phyloP scores from a whole-genome alignment of 37 sponge, comb jelly and placozoan species.

The Petrosia ficiformis region DNA sequence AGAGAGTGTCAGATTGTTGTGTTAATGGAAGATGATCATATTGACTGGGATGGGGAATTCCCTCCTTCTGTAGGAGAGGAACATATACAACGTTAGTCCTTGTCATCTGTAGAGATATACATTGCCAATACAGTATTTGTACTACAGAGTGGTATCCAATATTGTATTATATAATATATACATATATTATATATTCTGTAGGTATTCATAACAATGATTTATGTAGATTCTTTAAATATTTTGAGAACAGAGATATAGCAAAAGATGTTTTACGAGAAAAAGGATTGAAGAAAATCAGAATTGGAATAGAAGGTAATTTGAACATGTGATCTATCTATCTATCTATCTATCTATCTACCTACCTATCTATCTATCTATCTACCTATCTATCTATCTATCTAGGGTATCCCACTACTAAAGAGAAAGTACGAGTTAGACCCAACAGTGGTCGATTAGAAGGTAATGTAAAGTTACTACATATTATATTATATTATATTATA shows the following conservation, averaged over 20 bases:
- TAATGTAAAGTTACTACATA: not conserved
- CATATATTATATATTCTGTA: too few species aligned
- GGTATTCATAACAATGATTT: slow-evolving; percentile 77
- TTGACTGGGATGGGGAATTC: slow-evolving; percentile 92
- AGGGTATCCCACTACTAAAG: slow-evolving; percentile 96
- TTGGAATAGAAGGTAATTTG: slow-evolving; percentile 90
- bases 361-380: too few species aligned
- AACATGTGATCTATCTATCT: too few species aligned
- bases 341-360: too few species aligned
- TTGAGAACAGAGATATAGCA: slow-evolving; percentile 96
- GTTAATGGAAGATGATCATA: slow-evolving; percentile 90
- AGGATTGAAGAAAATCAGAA: slow-evolving; percentile 91
- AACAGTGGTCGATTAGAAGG: slow-evolving; percentile 79
- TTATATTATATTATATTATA: not conserved
- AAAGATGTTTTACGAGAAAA: slow-evolving; percentile 88
- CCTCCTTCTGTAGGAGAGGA: slow-evolving; percentile 93
- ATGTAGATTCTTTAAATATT: slow-evolving; percentile 84
- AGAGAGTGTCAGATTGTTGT: slow-evolving; percentile 96
- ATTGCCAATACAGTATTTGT: too few species aligned
- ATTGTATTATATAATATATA: too few species aligned
- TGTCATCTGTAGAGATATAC: too few species aligned
- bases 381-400: too few species aligned
- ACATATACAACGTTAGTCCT: slow-evolving; percentile 53
- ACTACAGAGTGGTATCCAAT: too few species aligned
- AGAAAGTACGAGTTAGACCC: slow-evolving; percentile 73